Conservation (phyloP, 2,113 vertebrate genomes). For the Chelonoidis abingdonii region DNA sequence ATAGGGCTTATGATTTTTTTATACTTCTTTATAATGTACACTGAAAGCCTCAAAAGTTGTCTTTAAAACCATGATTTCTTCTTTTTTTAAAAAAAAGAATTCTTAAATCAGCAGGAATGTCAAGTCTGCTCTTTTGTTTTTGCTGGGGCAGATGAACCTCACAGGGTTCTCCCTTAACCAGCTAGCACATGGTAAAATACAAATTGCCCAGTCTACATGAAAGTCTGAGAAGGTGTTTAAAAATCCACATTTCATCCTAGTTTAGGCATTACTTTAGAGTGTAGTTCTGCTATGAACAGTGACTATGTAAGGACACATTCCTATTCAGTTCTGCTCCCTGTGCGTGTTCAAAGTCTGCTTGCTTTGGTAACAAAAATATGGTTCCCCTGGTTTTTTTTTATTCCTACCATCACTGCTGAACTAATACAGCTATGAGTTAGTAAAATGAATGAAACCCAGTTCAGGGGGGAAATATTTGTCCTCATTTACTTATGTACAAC, state of each 20-base stretch:
- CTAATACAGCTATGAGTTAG: slow-evolving; percentile 23
- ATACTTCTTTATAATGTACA: not conserved
- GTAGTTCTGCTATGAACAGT: not conserved
- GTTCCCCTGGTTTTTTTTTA: accelerated
- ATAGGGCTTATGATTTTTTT: not conserved
- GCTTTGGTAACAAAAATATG: not conserved
- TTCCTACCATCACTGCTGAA: not conserved
- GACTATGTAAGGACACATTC: not conserved
- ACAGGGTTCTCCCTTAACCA: not conserved
- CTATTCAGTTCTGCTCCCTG: not conserved
- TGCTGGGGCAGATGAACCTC: not conserved
- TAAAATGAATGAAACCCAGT: not conserved
- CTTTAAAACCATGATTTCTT: not conserved
- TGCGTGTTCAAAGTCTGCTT: not conserved
- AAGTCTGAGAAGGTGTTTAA: not conserved
- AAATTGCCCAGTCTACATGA: not conserved
- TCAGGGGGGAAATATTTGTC: not conserved
- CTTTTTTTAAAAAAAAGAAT: not conserved
- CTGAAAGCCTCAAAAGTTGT: not conserved
- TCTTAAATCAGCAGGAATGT: not conserved
- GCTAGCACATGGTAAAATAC: not conserved
- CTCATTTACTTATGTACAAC: not conserved
- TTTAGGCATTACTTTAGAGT: not conserved
- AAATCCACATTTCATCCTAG: not conserved
- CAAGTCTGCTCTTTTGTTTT: not conserved